These are phyloP conservation scores for Neoniphon sammara DNA, from an alignment of 2,797 vertebrate genomes.

Conservation along the genomic window DNA sequence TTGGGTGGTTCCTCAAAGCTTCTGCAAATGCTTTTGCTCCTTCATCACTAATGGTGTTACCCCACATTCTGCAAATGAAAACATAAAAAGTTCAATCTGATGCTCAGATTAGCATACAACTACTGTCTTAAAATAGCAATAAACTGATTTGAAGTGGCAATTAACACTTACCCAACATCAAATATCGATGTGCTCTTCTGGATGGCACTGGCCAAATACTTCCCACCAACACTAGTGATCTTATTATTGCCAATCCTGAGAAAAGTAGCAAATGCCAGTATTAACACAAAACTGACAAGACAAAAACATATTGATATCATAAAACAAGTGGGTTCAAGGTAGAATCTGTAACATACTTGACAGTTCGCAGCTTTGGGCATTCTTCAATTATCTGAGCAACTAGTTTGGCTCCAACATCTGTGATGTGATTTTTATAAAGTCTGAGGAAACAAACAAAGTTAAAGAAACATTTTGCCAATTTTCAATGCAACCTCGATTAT, in stretches of 20 bases:
- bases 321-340: not conserved
- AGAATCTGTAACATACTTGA: slow-evolving; percentile 85
- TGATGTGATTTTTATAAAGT: slow-evolving; percentile 94
- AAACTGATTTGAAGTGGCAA: not conserved
- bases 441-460: slow-evolving; percentile 73
- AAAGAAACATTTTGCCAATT: too few relatives aligned
- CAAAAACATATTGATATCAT: not conserved
- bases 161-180: slow-evolving; percentile 90
- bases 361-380: slow-evolving; percentile 85
- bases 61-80: slow-evolving; percentile 90
- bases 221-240: slow-evolving; percentile 89
- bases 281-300: not conserved
- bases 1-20: slow-evolving; percentile 88
- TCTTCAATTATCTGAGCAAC: slow-evolving; percentile 90
- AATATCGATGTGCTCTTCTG: slow-evolving; percentile 89
- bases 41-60: slow-evolving; percentile 90
- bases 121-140: not conserved
- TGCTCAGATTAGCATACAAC: not conserved
- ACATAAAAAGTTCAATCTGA: too few relatives aligned
- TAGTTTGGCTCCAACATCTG: slow-evolving; percentile 89
- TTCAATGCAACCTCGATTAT: too few relatives aligned
- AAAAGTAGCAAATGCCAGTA: not conserved
- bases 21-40: slow-evolving; percentile 92
- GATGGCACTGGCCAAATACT: slow-evolving; percentile 86
- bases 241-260: slow-evolving; percentile 91